phyloP scores from a whole-genome alignment of 1,140 invertebrate genomes.

The Heliconius hermathena region DNA sequence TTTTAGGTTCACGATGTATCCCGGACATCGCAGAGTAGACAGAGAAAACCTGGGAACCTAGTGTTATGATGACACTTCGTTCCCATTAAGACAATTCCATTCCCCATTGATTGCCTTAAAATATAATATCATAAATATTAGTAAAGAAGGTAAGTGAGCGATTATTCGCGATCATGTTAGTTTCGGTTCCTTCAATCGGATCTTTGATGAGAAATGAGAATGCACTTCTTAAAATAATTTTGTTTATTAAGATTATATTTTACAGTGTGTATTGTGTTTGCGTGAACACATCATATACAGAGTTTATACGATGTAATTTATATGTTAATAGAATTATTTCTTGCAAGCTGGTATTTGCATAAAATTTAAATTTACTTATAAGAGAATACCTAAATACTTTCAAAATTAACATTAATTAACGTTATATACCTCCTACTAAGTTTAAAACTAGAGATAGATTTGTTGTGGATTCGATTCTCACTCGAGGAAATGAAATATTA shows the following conservation, averaged over 20 bases:
- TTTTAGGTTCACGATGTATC: background rate
- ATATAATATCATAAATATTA: too few species aligned
- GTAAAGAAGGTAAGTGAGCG: too few species aligned
- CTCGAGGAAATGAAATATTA: too few species aligned
- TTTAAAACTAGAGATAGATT: too few species aligned
- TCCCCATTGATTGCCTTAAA: too few species aligned
- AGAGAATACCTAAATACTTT: background rate
- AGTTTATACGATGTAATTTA: background rate
- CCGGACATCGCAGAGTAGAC: background rate
- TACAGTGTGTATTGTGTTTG: background rate
- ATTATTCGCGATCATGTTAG: too few species aligned
- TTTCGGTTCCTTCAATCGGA: too few species aligned
- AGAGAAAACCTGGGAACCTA: background rate
- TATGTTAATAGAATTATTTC: slow-evolving; percentile 8
- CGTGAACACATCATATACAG: background rate
- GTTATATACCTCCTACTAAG: too few species aligned
- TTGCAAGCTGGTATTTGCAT: background rate
- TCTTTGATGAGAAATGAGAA: too few species aligned
- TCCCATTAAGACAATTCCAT: too few species aligned
- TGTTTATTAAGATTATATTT: background rate
- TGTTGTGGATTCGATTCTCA: too few species aligned
- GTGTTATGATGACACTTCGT: background rate
- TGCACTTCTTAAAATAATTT: background rate
- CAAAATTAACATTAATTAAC: too few species aligned
- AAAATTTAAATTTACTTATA: slow-evolving; percentile 9